Evolutionary conservation across 2,888 invertebrate species (phyloP), one percentile per base, ranked within the genome.

Genomic region (Idaea biselata): DNA sequence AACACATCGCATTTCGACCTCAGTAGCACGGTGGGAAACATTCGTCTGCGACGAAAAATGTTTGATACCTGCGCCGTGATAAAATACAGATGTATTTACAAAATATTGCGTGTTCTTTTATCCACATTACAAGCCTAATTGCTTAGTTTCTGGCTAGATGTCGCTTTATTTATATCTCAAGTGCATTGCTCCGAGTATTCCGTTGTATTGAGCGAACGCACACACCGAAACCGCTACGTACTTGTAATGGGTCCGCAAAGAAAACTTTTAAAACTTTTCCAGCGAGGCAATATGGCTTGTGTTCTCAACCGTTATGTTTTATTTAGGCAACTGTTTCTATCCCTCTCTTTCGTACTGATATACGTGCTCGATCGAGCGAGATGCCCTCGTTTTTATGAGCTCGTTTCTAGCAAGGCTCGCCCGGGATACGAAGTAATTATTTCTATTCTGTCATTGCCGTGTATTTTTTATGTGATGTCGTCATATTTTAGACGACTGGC

Each of bases 251-350:
- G 89, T 88, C 92, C 89, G 91, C 91, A 92, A 93, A 93, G 91
- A 91, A 93, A 93, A 93, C 89, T 93, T 93, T 93, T 93, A 86
- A 93, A 93, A 93, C 91, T 93, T 93, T 93, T 90, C 88, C 91
- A 89, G 86, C 89, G 89, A 92, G 90, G 93, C 93, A 93, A 93
- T 93, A 93, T 92, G 92, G 92, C 92, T 91, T 91, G 91, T 89
- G 91, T 91, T 92, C 91, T 89, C 88, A 87, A 86, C 87, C 91
- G 89, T 89, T 87, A 90, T 88, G 88, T 90, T 91, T 92, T 92
- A 93, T 93, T 91, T 91, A 89, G 91, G 89, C 85, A 87, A 87
- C 88, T 81, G 78, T 84, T 68, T 79, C 82, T 75, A 76, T 91
- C 91, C 81, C 84, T 72, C 75, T 93, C 87, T 79, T 62, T 63